Conservation (phyloP, 2,888 invertebrate species). For the Pyrocoelia pectoralis region DNA sequence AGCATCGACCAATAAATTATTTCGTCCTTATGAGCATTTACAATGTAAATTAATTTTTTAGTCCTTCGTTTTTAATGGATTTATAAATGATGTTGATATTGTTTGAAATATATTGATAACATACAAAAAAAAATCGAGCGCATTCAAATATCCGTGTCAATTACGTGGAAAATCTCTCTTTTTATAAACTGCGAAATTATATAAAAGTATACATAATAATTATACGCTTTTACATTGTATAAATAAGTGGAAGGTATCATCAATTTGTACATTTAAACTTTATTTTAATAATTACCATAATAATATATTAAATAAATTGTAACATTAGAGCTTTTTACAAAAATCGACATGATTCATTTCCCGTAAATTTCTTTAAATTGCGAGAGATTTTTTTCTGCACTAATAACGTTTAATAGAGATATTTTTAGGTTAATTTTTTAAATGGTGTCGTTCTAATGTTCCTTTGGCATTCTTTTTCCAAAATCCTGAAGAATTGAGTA, state of each 20-base stretch:
- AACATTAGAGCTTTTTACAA: background rate
- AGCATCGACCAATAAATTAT: slow-evolving; percentile 5
- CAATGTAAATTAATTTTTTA: slow-evolving; percentile 10
- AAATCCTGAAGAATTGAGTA: too few relatives aligned
- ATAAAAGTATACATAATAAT: background rate
- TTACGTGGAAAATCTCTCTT: background rate
- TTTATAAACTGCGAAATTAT: too few relatives aligned
- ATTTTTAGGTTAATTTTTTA: too few relatives aligned
- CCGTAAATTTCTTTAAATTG: background rate
- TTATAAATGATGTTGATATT: slow-evolving; percentile 8
- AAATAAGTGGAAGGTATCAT: background rate
- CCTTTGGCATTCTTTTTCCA: too few relatives aligned
- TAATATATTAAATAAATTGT: background rate
- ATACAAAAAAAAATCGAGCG: background rate
- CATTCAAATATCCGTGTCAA: background rate
- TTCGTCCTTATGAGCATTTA: background rate
- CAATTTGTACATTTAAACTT: background rate
- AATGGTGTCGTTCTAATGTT: too few relatives aligned
- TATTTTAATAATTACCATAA: background rate
- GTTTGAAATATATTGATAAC: slow-evolving; percentile 1
- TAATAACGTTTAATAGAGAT: too few relatives aligned
- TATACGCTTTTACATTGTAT: background rate
- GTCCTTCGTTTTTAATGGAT: slow-evolving; percentile 13
- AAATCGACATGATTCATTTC: background rate
- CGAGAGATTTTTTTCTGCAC: too few relatives aligned